phyloP scores from a whole-genome alignment of 2,888 invertebrate species.

The Diarsia brunnea region DNA sequence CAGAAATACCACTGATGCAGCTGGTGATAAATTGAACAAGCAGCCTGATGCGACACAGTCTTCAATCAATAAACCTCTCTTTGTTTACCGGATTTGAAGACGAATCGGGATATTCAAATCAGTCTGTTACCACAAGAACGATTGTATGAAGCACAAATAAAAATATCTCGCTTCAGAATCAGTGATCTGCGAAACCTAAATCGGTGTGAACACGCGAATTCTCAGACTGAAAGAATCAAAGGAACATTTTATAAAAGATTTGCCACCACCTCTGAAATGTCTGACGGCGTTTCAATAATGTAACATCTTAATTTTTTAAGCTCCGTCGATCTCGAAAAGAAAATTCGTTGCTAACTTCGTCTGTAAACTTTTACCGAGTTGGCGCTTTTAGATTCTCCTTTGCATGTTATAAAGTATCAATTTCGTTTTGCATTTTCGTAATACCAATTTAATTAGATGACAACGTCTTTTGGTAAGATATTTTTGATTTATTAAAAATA shows the following conservation, averaged over 20 bases:
- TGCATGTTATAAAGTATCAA: conserved; percentile 14
- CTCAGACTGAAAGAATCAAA: conserved; percentile 34
- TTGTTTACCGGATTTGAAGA: conserved; percentile 8
- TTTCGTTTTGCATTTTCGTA: conserved; percentile 25
- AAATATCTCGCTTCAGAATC: conserved; percentile 31
- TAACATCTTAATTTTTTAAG: conserved; percentile 46
- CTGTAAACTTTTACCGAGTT: conserved; percentile 38
- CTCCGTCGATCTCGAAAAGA: conserved; percentile 38
- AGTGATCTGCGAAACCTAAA: conserved; percentile 50
- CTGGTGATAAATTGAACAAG: conserved; percentile 1
- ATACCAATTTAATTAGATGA: conserved; percentile 1
- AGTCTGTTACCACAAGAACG: conserved; percentile 14
- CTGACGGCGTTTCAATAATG: conserved; percentile 56
- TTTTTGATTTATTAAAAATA: not conserved
- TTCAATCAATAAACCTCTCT: conserved; percentile 1
- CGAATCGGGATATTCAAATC: conserved; percentile 6
- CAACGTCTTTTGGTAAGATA: not conserved
- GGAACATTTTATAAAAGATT: conserved; percentile 41
- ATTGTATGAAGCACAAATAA: conserved; percentile 23
- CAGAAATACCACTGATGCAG: not conserved
- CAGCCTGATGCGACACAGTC: not conserved
- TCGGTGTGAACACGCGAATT: conserved; percentile 28
- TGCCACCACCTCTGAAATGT: conserved; percentile 26
- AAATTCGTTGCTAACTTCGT: conserved; percentile 47
- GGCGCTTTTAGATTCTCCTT: conserved; percentile 30